These are phyloP conservation scores for Caenorhabditis inopinata DNA, from an alignment of 1,140 invertebrate species.

Conservation along the genomic window DNA sequence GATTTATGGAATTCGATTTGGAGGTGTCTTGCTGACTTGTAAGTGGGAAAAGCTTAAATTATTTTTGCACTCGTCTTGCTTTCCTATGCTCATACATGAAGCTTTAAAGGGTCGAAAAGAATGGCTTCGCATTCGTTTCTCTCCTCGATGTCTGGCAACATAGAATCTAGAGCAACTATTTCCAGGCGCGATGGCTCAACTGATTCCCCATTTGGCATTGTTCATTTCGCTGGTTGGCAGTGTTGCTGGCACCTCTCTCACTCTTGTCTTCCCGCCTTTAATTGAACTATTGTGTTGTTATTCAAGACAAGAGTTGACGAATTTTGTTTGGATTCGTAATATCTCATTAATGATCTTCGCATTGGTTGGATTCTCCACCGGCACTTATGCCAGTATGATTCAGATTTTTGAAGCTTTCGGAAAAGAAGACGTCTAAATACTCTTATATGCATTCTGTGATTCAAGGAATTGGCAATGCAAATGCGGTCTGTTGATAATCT, in stretches of 20 bases:
- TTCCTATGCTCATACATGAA: background rate
- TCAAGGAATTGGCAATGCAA: too few species aligned
- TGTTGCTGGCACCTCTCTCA: slow-evolving; percentile 59
- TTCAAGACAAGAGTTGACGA: slow-evolving; percentile 32
- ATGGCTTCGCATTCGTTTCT: background rate
- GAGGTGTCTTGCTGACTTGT: slow-evolving; percentile 58
- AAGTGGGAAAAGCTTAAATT: slow-evolving; percentile 13
- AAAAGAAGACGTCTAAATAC: slow-evolving; percentile 40
- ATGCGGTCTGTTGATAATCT: too few species aligned
- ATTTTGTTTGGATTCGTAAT: slow-evolving; percentile 41
- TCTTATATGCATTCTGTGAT: too few species aligned
- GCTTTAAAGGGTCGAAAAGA: background rate
- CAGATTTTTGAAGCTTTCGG: slow-evolving; percentile 45
- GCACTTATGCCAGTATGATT: slow-evolving; percentile 44
- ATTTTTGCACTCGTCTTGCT: background rate
- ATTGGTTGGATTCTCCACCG: slow-evolving; percentile 40
- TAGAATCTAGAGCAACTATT: background rate
- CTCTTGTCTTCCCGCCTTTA: slow-evolving; percentile 62
- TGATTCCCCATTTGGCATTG: slow-evolving; percentile 61
- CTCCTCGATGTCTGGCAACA: background rate
- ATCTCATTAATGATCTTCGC: slow-evolving; percentile 38
- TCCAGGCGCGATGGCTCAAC: slow-evolving; percentile 57
- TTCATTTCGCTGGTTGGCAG: slow-evolving; percentile 64
- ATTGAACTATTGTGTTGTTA: slow-evolving; percentile 61
- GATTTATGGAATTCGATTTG: slow-evolving; percentile 57